phyloP scores from a whole-genome alignment of 2,113 vertebrate genomes.

The Astur gentilis region DNA sequence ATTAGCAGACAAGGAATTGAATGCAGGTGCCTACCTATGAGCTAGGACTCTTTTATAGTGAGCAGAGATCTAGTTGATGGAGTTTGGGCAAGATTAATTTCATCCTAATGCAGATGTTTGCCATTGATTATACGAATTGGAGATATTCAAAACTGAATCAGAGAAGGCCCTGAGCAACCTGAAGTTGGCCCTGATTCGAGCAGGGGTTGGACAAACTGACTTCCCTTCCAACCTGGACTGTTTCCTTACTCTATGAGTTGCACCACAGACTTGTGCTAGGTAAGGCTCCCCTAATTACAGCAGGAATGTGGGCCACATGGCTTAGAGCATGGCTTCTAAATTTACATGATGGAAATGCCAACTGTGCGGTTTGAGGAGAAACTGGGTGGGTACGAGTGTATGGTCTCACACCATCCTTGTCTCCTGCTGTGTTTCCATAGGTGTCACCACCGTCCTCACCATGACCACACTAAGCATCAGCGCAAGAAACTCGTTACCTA shows the following conservation, averaged over 20 bases:
- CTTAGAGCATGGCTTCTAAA: not conserved
- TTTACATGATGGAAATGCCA: not conserved
- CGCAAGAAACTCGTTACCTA: constrained; percentile 97
- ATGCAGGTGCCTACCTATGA: not conserved
- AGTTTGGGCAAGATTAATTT: not conserved
- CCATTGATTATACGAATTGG: not conserved
- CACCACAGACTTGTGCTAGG: not conserved
- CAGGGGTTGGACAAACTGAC: not conserved
- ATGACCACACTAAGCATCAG: constrained; percentile 99
- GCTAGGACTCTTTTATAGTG: not conserved
- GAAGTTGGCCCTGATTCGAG: not conserved
- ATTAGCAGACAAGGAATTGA: not conserved
- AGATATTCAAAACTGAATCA: not conserved
- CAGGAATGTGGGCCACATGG: accelerated
- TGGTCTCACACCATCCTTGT: not conserved
- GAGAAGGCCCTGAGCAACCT: not conserved
- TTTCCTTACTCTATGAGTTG: not conserved
- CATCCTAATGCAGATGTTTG: not conserved
- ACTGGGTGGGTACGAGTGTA: accelerated
- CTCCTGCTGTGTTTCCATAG: constrained; percentile 71
- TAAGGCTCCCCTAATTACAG: not conserved
- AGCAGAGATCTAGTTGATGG: not conserved
- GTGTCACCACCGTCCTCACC: constrained; percentile 97
- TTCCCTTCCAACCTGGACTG: not conserved
- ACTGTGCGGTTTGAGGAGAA: not conserved